Conservation (phyloP, 2,113 vertebrate species). For the Oophaga pumilio region DNA sequence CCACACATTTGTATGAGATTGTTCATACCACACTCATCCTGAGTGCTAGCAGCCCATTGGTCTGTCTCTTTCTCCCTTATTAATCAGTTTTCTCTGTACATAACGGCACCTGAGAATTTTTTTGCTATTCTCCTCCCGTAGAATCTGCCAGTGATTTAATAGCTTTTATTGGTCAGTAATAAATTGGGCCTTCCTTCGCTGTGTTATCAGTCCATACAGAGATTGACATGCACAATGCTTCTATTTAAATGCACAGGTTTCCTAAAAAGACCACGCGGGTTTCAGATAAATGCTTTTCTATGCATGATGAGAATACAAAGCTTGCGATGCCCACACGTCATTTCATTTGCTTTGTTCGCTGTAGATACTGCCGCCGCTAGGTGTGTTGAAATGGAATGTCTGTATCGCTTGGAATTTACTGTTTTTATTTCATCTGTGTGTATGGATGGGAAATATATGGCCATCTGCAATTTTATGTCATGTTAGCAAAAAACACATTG, state of each 20-base stretch:
- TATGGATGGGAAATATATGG: background rate
- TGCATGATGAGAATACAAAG: conserved; percentile 3
- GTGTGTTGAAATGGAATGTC: conserved; percentile 14
- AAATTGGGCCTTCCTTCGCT: background rate
- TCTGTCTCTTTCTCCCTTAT: background rate
- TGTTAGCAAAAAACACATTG: background rate
- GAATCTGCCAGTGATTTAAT: background rate
- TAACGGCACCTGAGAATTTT: background rate
- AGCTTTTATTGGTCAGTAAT: conserved; percentile 17
- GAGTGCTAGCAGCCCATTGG: too few relatives aligned
- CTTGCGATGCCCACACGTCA: background rate
- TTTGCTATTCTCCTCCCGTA: conserved; percentile 8
- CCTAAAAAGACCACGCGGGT: background rate
- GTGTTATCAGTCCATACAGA: background rate
- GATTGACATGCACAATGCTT: background rate
- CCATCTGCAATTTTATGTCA: background rate
- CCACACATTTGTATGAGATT: background rate
- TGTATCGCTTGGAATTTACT: background rate
- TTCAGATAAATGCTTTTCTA: conserved; percentile 2
- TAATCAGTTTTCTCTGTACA: background rate
- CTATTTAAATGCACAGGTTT: conserved; percentile 9
- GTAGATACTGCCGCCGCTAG: background rate
- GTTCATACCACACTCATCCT: background rate
- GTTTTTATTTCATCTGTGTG: background rate
- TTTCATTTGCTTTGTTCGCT: conserved; percentile 3